Percentiles rank a stretch among this genome's conserved stretches.
phyloP scores from a whole-genome alignment of 2,113 vertebrate species.

The Cyrtonyx montezumae region DNA sequence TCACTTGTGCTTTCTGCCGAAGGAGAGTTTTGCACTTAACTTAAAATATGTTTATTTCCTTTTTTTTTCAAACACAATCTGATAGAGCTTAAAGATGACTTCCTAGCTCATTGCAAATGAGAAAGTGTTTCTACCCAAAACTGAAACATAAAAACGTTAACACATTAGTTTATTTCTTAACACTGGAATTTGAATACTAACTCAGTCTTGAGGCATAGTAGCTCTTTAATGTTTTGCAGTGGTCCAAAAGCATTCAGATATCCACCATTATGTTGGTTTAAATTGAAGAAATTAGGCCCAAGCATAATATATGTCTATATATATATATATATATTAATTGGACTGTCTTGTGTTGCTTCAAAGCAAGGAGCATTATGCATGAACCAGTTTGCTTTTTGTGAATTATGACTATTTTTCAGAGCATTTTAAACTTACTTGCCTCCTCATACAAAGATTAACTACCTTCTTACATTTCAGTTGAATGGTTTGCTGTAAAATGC shows the following conservation, averaged over 20 bases:
- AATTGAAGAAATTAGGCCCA: not conserved
- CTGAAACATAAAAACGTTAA: not conserved
- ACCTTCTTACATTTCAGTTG: not conserved
- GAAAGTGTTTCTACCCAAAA: not conserved
- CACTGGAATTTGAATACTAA: not conserved
- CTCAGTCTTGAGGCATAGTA: not conserved
- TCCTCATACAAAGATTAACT: not conserved
- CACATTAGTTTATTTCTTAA: not conserved
- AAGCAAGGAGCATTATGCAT: not conserved
- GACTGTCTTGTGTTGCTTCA: not conserved
- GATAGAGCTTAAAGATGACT: not conserved
- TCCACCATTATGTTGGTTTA: not conserved
- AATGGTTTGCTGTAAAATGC: not conserved
- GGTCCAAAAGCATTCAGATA: not conserved
- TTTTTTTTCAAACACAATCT: not conserved
- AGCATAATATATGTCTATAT: not conserved
- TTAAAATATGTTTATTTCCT: not conserved
- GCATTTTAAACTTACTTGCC: not conserved
- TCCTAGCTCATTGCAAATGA: not conserved
- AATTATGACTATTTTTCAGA: constrained; percentile 13
- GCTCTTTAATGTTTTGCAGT: not conserved
- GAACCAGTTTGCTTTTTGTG: not conserved
- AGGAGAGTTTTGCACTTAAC: not conserved
- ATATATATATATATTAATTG: not conserved
- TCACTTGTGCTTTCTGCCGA: not conserved